Conservation (phyloP, 2,888 invertebrate species). For the Matsumyia berberina region DNA sequence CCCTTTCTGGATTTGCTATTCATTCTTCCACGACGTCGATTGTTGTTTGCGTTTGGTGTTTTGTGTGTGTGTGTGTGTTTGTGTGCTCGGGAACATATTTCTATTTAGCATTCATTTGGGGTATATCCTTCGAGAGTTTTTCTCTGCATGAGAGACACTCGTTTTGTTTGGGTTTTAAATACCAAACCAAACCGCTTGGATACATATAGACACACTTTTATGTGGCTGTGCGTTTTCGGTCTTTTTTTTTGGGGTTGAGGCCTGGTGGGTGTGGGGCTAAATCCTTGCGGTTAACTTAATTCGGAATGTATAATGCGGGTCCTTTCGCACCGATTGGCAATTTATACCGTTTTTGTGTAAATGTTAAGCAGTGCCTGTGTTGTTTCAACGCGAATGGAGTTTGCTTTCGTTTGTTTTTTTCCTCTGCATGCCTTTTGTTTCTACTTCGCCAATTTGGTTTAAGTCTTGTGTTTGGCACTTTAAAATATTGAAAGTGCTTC, state of each 20-base stretch:
- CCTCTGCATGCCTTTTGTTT: slow-evolving; percentile 17
- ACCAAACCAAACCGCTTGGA: slow-evolving; percentile 29
- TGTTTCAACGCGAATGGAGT: slow-evolving; percentile 19
- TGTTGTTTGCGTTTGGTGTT: slow-evolving; percentile 53
- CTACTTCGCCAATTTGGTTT: slow-evolving; percentile 40
- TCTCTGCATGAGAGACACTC: slow-evolving; percentile 38
- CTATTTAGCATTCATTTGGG: slow-evolving; percentile 65
- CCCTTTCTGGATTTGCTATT: slow-evolving; percentile 23
- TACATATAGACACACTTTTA: slow-evolving; percentile 9
- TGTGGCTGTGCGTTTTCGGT: not conserved
- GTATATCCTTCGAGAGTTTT: slow-evolving; percentile 49
- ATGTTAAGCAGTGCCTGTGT: slow-evolving; percentile 35
- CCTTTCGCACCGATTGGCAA: slow-evolving; percentile 63
- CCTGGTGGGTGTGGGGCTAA: not conserved
- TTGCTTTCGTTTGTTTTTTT: not conserved
- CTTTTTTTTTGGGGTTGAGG: not conserved
- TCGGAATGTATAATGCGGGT: slow-evolving; percentile 55
- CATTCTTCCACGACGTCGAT: slow-evolving; percentile 65
- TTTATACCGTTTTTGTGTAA: slow-evolving; percentile 49
- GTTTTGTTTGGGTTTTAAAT: slow-evolving; percentile 40
- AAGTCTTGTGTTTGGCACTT: slow-evolving; percentile 27
- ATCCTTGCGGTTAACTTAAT: slow-evolving; percentile 50
- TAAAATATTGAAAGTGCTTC: slow-evolving; percentile 20
- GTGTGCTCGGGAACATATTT: slow-evolving; percentile 39
- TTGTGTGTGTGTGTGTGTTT: not conserved